phyloP scores from a whole-genome alignment of 2,888 invertebrate genomes.

The Dynastes grantii region DNA sequence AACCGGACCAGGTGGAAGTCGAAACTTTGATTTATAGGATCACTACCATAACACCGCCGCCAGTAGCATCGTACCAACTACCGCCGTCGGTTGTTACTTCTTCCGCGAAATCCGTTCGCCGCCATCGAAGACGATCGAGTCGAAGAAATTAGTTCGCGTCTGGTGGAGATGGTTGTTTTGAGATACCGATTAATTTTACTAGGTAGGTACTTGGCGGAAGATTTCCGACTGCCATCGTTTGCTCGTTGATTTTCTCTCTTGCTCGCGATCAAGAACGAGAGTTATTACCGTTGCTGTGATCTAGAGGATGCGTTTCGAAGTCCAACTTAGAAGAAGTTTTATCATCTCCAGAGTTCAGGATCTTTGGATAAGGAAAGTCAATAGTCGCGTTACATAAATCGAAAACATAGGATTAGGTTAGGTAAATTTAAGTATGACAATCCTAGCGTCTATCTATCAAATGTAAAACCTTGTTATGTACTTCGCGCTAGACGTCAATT shows the following conservation, averaged over 20 bases:
- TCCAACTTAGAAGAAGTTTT: slow-evolving; percentile 16
- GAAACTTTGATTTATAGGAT: slow-evolving; percentile 56
- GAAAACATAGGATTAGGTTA: too few species aligned
- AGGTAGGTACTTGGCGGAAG: slow-evolving; percentile 10
- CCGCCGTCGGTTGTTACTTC: slow-evolving; percentile 1
- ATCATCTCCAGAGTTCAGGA: neutral
- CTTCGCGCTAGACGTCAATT: too few species aligned
- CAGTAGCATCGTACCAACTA: neutral
- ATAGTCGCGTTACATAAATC: neutral
- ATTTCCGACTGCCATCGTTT: slow-evolving; percentile 21
- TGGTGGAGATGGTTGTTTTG: slow-evolving; percentile 15
- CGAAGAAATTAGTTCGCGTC: slow-evolving; percentile 42
- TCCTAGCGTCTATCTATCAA: too few species aligned
- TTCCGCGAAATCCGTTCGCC: slow-evolving; percentile 30
- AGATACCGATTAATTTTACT: slow-evolving; percentile 45
- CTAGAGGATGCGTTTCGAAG: neutral
- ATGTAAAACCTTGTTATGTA: too few species aligned
- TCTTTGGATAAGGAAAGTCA: neutral
- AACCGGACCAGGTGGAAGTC: slow-evolving; percentile 56
- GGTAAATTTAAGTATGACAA: too few species aligned
- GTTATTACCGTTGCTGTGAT: neutral
- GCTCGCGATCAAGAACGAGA: slow-evolving; percentile 19
- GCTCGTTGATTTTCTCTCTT: slow-evolving; percentile 30
- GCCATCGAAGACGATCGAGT: slow-evolving; percentile 28
- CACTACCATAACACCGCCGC: slow-evolving; percentile 21